Conservation (phyloP, 1,140 invertebrate species). For the Zaprionus vittiger region DNA sequence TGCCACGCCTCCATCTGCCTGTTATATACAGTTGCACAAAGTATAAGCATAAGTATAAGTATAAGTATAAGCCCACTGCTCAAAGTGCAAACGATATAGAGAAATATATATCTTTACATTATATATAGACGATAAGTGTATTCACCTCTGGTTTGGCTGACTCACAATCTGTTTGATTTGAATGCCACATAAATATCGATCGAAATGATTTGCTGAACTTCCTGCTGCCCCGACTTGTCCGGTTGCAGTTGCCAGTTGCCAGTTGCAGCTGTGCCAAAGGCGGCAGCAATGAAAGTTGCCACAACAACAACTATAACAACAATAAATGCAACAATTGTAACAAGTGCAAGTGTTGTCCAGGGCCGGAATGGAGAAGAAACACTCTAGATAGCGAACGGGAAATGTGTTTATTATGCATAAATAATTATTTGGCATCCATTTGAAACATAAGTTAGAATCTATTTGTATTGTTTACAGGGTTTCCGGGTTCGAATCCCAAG, state of each 20-base stretch:
- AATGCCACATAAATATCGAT: constrained; percentile 28
- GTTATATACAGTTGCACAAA: too few relatives aligned
- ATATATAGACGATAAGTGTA: not conserved
- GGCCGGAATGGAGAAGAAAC: not conserved
- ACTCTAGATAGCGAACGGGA: not conserved
- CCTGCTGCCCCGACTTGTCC: constrained; percentile 17
- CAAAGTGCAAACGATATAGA: not conserved
- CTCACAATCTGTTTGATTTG: constrained; percentile 6
- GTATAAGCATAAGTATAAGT: not conserved
- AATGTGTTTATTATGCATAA: too few relatives aligned
- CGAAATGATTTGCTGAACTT: constrained; percentile 18
- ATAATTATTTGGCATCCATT: not conserved
- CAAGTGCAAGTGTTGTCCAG: constrained; percentile 4
- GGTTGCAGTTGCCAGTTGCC: constrained; percentile 14
- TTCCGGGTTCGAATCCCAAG: too few relatives aligned
- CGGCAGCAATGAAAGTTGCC: constrained; percentile 57
- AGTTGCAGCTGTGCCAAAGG: constrained; percentile 18
- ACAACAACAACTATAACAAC: constrained; percentile 2
- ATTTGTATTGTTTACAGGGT: not conserved
- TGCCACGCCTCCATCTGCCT: too few relatives aligned
- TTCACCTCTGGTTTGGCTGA: not conserved
- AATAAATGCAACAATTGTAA: not conserved
- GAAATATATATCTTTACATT: not conserved
- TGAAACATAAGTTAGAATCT: not conserved
- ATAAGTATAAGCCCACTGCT: not conserved